Base-by-base conservation (phyloP, 35 echinoderm and acorn worm genomes). In the Ophiothrix spiculata region DNA sequence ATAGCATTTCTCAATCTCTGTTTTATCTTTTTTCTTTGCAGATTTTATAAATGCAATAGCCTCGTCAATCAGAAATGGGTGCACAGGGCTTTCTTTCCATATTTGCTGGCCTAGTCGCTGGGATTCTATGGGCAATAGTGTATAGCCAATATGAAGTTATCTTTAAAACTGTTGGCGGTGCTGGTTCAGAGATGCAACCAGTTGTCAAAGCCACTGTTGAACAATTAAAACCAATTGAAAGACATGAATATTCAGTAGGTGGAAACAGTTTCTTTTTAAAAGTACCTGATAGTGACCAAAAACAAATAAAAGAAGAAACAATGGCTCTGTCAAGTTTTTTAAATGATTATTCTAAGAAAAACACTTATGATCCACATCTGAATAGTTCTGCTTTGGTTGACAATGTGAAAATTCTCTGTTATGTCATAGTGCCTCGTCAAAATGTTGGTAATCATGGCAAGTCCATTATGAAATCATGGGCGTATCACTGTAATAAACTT, bases 331-430 rank as follows among this genome's bases (percentile, higher is more conserved):
- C 64, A 34, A 75, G 87, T 79, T 31, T 36, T 33, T 45, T 87
- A 25, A 87, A 85, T 35, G 39, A 56, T 35, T 35, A 87, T 37
- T 86, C 78, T 56, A 69, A 77, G 78, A 36, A 40, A 39, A 80
- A 56, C 23, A 74, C 81, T 45, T 98, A 93, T 86, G 95, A 98
- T 83, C 91, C 95, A 0, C 38, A 36, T 10, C 63, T 83, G 10
- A 87, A 98, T 41, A 37, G 40, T 13, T 78, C 80, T 34, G 35
- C 81, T 16, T 54, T 93, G 29, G 36, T 80, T 56, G 46, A 81
- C 79, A 88, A 98, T 32, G 78, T 88, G 0, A 88, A 79, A 76
- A 63, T 91, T 23, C 81, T 98, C 0, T 98, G 95, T 63, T 87
- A 87, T 83, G 76, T 93, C 12, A 74, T 87, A 35, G 38, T 88